Evolutionary conservation across 2,797 vertebrate genomes (phyloP).

Genomic region (Hipposideros larvatus): DNA sequence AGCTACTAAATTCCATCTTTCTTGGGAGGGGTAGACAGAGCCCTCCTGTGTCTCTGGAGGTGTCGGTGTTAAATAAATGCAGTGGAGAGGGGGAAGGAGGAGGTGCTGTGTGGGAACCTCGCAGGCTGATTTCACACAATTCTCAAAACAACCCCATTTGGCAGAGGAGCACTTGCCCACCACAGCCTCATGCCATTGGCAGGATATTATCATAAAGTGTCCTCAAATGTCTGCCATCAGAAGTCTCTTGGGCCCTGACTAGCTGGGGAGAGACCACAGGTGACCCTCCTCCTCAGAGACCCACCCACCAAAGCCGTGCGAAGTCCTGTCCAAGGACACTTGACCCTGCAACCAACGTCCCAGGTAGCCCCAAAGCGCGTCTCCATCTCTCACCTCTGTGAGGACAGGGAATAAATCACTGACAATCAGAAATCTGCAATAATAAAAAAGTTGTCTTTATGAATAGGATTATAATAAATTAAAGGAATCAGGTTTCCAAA

Average conservation of each 20-base stretch:
- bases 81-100: not conserved
- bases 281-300: not conserved
- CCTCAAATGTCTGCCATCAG: not conserved
- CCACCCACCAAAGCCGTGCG: not conserved
- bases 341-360: not conserved
- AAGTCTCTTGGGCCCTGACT: not conserved
- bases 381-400: not conserved
- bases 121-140: not conserved
- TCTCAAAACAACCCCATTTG: not conserved
- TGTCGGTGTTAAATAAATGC: not conserved
- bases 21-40: not conserved
- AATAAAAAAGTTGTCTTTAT: not conserved
- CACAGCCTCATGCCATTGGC: not conserved
- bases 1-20: accelerated
- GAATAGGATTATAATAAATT: not conserved
- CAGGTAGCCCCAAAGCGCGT: not conserved
- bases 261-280: not conserved
- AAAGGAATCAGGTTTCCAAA: not conserved
- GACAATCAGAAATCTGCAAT: not conserved
- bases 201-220: not conserved
- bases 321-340: not conserved
- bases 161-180: not conserved
- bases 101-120: accelerated
- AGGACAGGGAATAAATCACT: not conserved
- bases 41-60: not conserved